Conservation (phyloP, 2,888 invertebrate species). For the Pyrrhia umbra region DNA sequence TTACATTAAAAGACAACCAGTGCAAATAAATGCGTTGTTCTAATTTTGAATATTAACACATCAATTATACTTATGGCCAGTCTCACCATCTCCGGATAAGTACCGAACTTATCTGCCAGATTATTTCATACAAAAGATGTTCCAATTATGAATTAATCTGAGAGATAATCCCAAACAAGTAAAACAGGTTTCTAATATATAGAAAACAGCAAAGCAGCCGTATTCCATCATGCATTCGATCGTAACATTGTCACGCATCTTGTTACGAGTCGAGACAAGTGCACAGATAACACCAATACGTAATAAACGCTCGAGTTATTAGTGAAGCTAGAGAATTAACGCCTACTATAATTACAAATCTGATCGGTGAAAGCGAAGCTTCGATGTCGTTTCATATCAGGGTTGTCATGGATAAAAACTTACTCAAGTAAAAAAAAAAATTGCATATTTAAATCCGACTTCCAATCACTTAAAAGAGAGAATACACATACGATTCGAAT, state of each 20-base stretch:
- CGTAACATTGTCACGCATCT: constrained; percentile 33
- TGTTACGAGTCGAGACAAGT: constrained; percentile 36
- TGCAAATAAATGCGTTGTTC: too few species aligned
- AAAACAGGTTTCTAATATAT: neutral
- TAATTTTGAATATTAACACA: too few species aligned
- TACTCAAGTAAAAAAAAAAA: neutral
- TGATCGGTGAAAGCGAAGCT: constrained; percentile 79
- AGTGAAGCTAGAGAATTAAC: constrained; percentile 66
- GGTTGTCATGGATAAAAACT: constrained; percentile 35
- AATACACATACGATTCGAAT: too few species aligned
- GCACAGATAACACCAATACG: constrained; percentile 38
- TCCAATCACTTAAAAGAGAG: too few species aligned
- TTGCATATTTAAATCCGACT: neutral
- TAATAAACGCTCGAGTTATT: constrained; percentile 59
- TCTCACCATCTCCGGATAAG: too few species aligned
- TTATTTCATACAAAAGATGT: too few species aligned
- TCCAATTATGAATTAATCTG: too few species aligned
- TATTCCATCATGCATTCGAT: constrained; percentile 5
- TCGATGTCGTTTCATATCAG: constrained; percentile 49
- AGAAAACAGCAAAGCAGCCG: neutral
- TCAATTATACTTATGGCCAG: too few species aligned
- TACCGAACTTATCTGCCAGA: too few species aligned
- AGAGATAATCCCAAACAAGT: neutral
- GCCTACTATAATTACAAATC: constrained; percentile 73
- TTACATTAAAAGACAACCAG: too few species aligned